A percentile compares a stretch with the other conserved stretches of the same genome.
Evolutionary conservation across 2,888 invertebrate species (phyloP).

Genomic region (Andrena trimmerana): DNA sequence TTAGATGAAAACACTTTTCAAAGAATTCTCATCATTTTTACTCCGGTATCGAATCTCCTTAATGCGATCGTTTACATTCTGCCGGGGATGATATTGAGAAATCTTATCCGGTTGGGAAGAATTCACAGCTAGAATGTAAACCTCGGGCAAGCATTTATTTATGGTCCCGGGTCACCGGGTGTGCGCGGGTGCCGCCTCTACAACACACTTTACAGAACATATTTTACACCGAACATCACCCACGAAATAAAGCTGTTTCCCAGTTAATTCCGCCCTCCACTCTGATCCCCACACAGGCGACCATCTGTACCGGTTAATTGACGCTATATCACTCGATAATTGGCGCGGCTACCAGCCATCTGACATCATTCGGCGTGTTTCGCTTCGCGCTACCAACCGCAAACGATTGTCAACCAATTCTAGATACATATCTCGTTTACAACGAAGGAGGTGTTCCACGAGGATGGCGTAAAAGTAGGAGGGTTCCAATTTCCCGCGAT

Average conservation of each 20-base stretch:
- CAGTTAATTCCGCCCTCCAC: slow-evolving; percentile 64
- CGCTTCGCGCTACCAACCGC: neutral
- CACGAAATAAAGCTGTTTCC: slow-evolving; percentile 81
- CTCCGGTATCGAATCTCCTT: too few species aligned
- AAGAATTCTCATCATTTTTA: too few species aligned
- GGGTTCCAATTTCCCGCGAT: neutral
- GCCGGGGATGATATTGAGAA: slow-evolving; percentile 27
- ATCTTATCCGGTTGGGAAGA: slow-evolving; percentile 55
- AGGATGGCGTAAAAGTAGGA: neutral
- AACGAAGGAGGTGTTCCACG: neutral
- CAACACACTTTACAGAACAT: slow-evolving; percentile 72
- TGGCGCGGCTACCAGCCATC: slow-evolving; percentile 32
- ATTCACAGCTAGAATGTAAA: slow-evolving; percentile 70
- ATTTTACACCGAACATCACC: slow-evolving; percentile 80
- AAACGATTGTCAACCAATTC: neutral
- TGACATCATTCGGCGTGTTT: slow-evolving; percentile 44
- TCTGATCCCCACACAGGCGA: slow-evolving; percentile 64
- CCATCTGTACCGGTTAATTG: slow-evolving; percentile 39
- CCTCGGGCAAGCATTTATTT: slow-evolving; percentile 83
- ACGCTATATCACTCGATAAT: slow-evolving; percentile 47
- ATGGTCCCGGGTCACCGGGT: slow-evolving; percentile 84
- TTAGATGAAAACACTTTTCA: too few species aligned
- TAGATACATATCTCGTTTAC: neutral
- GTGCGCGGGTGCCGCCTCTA: slow-evolving; percentile 80
- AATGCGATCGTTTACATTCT: slow-evolving; percentile 1